phyloP scores from a whole-genome alignment of 2,888 invertebrate genomes.

The Tineola bisselliella region DNA sequence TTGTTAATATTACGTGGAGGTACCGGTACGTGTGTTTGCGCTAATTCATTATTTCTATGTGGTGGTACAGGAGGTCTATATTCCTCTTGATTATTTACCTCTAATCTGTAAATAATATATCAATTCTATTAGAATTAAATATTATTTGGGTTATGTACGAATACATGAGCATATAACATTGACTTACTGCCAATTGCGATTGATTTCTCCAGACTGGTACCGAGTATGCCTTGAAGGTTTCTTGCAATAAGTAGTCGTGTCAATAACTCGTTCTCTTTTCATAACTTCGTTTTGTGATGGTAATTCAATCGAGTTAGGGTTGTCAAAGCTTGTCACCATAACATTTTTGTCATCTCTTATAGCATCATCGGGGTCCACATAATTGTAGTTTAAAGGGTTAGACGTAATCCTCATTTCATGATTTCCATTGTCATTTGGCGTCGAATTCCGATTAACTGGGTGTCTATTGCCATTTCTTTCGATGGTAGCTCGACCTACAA shows the following conservation, averaged over 20 bases:
- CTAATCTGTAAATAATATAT: neutral
- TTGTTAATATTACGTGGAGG: conserved; percentile 58
- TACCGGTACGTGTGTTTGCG: conserved; percentile 41
- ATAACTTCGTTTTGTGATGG: conserved; percentile 60
- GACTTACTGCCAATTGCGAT: conserved; percentile 64
- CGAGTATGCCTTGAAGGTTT: conserved; percentile 52
- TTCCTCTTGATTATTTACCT: conserved; percentile 44
- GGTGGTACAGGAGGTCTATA: conserved; percentile 91
- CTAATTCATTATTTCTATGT: conserved; percentile 76
- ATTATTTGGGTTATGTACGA: no score
- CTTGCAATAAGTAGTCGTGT: conserved; percentile 79
- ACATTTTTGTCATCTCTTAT: conserved; percentile 58
- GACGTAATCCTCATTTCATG: conserved; percentile 79
- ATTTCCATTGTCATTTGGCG: conserved; percentile 43
- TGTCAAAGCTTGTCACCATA: conserved; percentile 77
- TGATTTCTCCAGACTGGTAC: conserved; percentile 43
- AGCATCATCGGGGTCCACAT: conserved; percentile 73
- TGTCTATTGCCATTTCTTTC: conserved; percentile 65
- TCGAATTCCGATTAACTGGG: conserved; percentile 46
- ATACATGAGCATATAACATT: no score
- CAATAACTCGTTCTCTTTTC: conserved; percentile 51
- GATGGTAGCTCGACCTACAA: conserved; percentile 67
- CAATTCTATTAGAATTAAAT: no score
- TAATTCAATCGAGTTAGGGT: conserved; percentile 76
- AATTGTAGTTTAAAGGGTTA: conserved; percentile 79